These are phyloP conservation scores for Macrostomum lignano DNA, from an alignment of 1,140 invertebrate species.

Conservation along the genomic window DNA sequence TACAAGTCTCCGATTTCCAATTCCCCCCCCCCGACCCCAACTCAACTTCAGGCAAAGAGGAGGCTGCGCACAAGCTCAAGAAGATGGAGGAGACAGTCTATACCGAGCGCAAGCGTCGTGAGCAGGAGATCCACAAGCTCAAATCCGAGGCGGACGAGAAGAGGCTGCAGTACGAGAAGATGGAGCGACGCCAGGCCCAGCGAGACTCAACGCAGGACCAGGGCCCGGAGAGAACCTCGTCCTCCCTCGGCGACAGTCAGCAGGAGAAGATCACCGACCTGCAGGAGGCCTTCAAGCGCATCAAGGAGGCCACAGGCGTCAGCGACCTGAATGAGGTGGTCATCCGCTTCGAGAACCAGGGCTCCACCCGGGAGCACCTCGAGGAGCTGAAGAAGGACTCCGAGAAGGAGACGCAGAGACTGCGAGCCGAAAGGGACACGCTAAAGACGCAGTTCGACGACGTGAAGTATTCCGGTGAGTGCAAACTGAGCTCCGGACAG, in stretches of 20 bases:
- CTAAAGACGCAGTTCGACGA: constrained; percentile 22
- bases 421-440: constrained; percentile 21
- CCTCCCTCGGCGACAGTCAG: too few relatives aligned
- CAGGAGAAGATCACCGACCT: constrained; percentile 24
- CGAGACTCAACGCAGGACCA: too few relatives aligned
- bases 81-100: constrained; percentile 23
- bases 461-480: constrained; percentile 29
- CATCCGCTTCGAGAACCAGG: constrained; percentile 21
- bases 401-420: constrained; percentile 18
- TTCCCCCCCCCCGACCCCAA: too few relatives aligned
- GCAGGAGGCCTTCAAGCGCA: constrained; percentile 22
- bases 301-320: constrained; percentile 26
- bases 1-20: too few relatives aligned
- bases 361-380: constrained; percentile 17
- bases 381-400: constrained; percentile 22
- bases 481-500: constrained; percentile 20
- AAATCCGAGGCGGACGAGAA: constrained; percentile 28
- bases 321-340: constrained; percentile 11
- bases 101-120: constrained; percentile 21
- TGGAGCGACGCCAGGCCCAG: constrained; percentile 24
- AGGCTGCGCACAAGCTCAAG: constrained; percentile 15
- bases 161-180: constrained; percentile 24
- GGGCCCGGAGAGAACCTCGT: too few relatives aligned
- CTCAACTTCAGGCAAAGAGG: too few relatives aligned
- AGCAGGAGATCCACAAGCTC: constrained; percentile 24